These are phyloP conservation scores for Oncorhynchus kisutch DNA, from an alignment of 2,113 vertebrate genomes.

Conservation along the genomic window DNA sequence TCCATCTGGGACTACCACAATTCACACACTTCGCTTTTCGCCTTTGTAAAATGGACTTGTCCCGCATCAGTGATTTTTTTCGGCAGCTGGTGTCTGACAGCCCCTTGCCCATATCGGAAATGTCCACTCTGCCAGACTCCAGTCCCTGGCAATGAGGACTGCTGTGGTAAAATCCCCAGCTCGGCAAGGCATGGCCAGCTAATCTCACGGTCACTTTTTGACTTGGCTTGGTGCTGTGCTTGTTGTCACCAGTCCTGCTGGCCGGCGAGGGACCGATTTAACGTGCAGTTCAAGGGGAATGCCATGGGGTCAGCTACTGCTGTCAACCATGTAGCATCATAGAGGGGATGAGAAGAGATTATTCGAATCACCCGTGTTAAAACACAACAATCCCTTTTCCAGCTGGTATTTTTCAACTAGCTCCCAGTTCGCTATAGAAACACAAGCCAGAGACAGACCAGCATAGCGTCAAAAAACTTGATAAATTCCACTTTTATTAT, in stretches of 20 bases:
- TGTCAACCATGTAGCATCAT: conserved; percentile 2
- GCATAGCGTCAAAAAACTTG: too few species aligned
- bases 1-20: neutral
- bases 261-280: conserved; percentile 22
- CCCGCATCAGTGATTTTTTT: conserved; percentile 25
- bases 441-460: neutral
- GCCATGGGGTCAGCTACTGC: conserved; percentile 1
- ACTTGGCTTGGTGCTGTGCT: conserved; percentile 18
- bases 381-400: neutral
- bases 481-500: neutral
- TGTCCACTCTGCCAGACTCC: conserved; percentile 42
- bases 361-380: neutral
- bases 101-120: conserved; percentile 16
- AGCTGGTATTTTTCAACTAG: neutral
- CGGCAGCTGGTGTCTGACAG: conserved; percentile 38
- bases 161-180: conserved; percentile 49
- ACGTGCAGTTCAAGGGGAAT: conserved; percentile 28
- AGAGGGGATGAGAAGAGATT: neutral
- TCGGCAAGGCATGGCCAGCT: conserved; percentile 42
- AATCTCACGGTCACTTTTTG: conserved; percentile 55
- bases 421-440: neutral
- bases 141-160: conserved; percentile 47
- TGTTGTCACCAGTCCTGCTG: conserved; percentile 27
- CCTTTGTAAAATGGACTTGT: conserved; percentile 33
- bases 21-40: conserved; percentile 9